Evolutionary conservation across 2,888 invertebrate species (phyloP).

Genomic region (Colletes collaris): DNA sequence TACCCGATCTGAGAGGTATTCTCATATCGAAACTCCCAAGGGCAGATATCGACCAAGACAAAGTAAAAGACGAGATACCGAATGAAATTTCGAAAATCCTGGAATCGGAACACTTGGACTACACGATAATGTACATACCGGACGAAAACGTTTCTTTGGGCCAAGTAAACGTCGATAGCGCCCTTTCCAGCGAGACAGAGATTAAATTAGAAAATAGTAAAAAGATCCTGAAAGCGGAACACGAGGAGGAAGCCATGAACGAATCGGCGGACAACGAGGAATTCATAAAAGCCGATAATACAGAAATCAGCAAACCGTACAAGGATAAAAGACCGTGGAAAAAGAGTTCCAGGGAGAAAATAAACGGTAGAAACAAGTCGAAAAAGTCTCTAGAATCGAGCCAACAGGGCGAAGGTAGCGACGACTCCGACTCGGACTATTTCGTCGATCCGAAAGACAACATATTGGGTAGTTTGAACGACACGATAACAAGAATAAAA

Average conservation of each 20-base stretch:
- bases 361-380: constrained; percentile 1
- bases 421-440: constrained; percentile 73
- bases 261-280: constrained; percentile 36
- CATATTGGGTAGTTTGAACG: constrained; percentile 78
- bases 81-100: constrained; percentile 64
- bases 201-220: constrained; percentile 26
- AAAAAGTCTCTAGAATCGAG: background rate
- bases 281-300: constrained; percentile 8
- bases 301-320: background rate
- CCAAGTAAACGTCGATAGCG: constrained; percentile 18
- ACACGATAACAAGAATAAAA: constrained; percentile 78
- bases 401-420: constrained; percentile 28
- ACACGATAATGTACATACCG: constrained; percentile 72
- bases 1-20: constrained; percentile 35
- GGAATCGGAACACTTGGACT: constrained; percentile 58
- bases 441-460: constrained; percentile 70
- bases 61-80: constrained; percentile 58
- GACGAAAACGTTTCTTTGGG: constrained; percentile 47
- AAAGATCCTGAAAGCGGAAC: background rate
- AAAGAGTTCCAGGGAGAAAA: background rate
- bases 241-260: constrained; percentile 8
- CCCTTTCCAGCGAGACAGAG: constrained; percentile 12
- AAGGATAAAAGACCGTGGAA: constrained; percentile 11
- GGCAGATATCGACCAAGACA: constrained; percentile 11
- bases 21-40: constrained; percentile 47